These are phyloP conservation scores for Didymodactylos carnosus DNA, from an alignment of 2,888 invertebrate genomes.

Conservation along the genomic window DNA sequence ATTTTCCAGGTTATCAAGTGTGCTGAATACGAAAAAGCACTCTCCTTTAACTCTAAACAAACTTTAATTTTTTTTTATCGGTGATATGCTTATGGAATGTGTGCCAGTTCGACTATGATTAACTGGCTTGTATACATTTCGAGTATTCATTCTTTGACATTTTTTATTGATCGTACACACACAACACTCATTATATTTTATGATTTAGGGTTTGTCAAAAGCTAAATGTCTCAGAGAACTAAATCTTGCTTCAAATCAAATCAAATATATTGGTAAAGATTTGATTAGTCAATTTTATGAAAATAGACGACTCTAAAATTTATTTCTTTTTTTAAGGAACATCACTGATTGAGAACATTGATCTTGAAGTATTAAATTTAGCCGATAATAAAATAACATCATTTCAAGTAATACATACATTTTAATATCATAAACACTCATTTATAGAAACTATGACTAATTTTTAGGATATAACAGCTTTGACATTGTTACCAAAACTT, in stretches of 20 bases:
- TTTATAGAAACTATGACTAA: background rate
- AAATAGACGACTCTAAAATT: too few relatives aligned
- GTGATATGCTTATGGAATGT: too few relatives aligned
- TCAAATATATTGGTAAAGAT: conserved; percentile 29
- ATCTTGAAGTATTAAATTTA: conserved; percentile 27
- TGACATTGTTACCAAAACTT: conserved; percentile 23
- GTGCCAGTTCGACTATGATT: too few relatives aligned
- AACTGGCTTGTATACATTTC: too few relatives aligned
- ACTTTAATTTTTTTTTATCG: too few relatives aligned
- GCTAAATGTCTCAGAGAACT: conserved; percentile 24
- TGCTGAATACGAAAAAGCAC: too few relatives aligned
- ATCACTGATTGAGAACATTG: conserved; percentile 4
- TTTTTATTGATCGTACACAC: too few relatives aligned
- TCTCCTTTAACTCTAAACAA: too few relatives aligned
- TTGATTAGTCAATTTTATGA: too few relatives aligned
- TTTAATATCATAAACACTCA: too few relatives aligned
- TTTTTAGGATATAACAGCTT: conserved; percentile 18
- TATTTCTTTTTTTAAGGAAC: background rate
- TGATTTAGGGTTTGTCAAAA: conserved; percentile 22
- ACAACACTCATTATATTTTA: background rate
- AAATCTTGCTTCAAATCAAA: conserved; percentile 30
- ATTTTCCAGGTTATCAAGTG: too few relatives aligned
- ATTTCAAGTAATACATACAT: conserved; percentile 1
- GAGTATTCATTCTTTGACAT: too few relatives aligned
- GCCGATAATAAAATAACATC: conserved; percentile 25